phyloP scores from a whole-genome alignment of 2,888 invertebrate species.

The Agrotis segetum region DNA sequence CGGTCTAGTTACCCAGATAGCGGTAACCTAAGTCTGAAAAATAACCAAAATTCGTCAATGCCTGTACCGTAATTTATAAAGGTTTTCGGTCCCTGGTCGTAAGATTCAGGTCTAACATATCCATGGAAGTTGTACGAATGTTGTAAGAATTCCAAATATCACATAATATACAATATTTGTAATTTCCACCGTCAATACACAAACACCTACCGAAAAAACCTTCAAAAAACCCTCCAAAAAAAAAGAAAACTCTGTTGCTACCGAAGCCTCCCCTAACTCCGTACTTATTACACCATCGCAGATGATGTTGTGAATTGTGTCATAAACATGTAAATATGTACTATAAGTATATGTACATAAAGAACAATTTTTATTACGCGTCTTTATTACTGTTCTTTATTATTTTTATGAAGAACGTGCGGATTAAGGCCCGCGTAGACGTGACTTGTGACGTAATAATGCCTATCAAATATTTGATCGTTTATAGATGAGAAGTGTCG shows the following conservation, averaged over 20 bases:
- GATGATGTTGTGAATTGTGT: constrained; percentile 49
- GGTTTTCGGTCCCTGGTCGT: too few species aligned
- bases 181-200: neutral
- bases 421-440: constrained; percentile 54
- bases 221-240: neutral
- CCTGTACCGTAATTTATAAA: too few species aligned
- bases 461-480: constrained; percentile 50
- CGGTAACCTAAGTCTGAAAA: too few species aligned
- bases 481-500: constrained; percentile 41
- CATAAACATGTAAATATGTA: constrained; percentile 64
- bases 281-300: constrained; percentile 43
- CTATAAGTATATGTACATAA: constrained; percentile 48
- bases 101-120: too few species aligned
- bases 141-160: constrained; percentile 1
- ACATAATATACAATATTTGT: neutral
- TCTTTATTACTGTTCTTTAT: constrained; percentile 60
- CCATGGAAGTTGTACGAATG: too few species aligned
- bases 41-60: too few species aligned
- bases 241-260: neutral
- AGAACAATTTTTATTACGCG: constrained; percentile 58
- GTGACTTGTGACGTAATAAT: constrained; percentile 52
- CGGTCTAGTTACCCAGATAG: too few species aligned
- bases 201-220: neutral
- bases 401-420: constrained; percentile 62
- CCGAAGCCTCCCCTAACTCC: neutral